phyloP scores from a whole-genome alignment of 2,888 invertebrate genomes.

The Mongoloraphidia duomilia region DNA sequence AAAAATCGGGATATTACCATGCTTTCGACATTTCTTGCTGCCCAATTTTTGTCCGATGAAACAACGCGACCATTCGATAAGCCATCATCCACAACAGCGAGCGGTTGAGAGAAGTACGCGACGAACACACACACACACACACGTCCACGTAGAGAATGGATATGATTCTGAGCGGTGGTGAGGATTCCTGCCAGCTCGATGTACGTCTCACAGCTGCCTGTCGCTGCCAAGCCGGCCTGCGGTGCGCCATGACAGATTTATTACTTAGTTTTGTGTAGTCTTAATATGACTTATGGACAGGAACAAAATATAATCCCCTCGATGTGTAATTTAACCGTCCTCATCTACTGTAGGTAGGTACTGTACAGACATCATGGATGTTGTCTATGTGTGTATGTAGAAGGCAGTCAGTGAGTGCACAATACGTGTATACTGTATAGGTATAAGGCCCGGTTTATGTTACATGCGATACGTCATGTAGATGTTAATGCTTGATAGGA shows the following conservation, averaged over 20 bases:
- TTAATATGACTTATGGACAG: constrained; percentile 36
- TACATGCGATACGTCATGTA: too few relatives aligned
- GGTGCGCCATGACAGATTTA: constrained; percentile 29
- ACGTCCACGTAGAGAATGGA: too few relatives aligned
- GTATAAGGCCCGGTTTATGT: not conserved
- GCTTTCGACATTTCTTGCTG: too few relatives aligned
- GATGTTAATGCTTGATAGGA: too few relatives aligned
- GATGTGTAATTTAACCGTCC: constrained; percentile 12
- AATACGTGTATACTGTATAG: not conserved
- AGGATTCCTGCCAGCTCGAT: too few relatives aligned
- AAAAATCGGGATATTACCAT: too few relatives aligned
- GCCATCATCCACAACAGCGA: too few relatives aligned
- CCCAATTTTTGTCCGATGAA: too few relatives aligned
- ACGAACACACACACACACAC: too few relatives aligned
- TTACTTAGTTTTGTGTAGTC: constrained; percentile 32
- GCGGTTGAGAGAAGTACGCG: too few relatives aligned
- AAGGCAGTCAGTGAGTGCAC: not conserved
- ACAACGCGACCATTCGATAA: too few relatives aligned
- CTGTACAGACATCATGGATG: not conserved
- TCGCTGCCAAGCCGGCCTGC: constrained; percentile 1
- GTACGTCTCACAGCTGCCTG: constrained; percentile 1
- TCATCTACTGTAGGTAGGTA: not conserved
- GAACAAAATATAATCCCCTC: constrained; percentile 23
- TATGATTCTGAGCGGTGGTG: too few relatives aligned
- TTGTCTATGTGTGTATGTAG: not conserved